Conservation (phyloP, 2,888 invertebrate genomes). For the Pseudeuparius sepicola region DNA sequence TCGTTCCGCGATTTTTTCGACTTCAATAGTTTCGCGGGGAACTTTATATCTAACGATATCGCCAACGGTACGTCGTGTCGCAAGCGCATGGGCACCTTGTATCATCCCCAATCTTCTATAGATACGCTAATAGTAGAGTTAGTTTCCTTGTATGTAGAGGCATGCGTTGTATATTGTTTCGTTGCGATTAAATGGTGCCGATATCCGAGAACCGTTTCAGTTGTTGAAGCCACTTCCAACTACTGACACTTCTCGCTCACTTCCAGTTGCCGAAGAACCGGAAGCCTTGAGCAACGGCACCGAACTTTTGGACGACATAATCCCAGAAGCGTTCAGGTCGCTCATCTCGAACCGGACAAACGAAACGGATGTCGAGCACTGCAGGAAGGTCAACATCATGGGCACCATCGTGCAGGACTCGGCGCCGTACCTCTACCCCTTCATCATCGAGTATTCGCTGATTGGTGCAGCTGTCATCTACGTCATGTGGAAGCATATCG, state of each 20-base stretch:
- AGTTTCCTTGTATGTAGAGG: too few species aligned
- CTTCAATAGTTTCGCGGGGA: conserved; percentile 37
- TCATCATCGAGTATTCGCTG: conserved; percentile 90
- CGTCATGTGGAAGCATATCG: conserved; percentile 94
- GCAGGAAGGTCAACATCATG: conserved; percentile 82
- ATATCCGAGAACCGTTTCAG: too few species aligned
- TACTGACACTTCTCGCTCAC: too few species aligned
- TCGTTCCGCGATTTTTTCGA: conserved; percentile 35
- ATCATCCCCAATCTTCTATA: neutral
- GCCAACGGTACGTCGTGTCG: conserved; percentile 30
- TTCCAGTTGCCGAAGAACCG: conserved; percentile 30
- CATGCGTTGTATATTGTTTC: too few species aligned
- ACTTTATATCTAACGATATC: conserved; percentile 31
- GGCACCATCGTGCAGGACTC: conserved; percentile 87
- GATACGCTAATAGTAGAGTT: conserved; percentile 1
- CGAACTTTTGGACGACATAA: conserved; percentile 32
- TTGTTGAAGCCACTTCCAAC: too few species aligned
- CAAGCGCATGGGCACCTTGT: neutral
- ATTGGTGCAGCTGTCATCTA: conserved; percentile 93
- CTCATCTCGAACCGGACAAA: conserved; percentile 34
- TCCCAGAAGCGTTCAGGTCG: conserved; percentile 33
- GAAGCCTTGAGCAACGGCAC: conserved; percentile 26
- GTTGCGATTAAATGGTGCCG: too few species aligned
- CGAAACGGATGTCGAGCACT: conserved; percentile 49
- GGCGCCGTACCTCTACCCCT: conserved; percentile 90